A percentile compares a stretch with the other conserved stretches of the same genome.
Evolutionary conservation across 2,888 invertebrate species (phyloP).

Genomic region (Macropis europaea): DNA sequence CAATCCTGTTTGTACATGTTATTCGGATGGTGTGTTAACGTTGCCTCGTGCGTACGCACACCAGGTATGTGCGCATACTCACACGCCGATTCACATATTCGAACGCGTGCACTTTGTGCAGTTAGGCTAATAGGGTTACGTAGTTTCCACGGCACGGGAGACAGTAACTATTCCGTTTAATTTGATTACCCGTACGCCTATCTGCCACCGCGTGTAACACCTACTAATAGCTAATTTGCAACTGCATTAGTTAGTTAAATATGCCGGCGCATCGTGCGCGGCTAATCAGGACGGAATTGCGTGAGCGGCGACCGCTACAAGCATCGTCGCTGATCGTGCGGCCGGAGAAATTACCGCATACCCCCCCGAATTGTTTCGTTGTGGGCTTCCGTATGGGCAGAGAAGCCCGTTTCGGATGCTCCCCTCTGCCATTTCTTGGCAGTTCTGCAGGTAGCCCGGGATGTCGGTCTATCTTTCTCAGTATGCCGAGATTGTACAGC

Average conservation of each 20-base stretch:
- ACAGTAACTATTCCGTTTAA: conserved; percentile 72
- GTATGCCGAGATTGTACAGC: no score
- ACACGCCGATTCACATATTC: background rate
- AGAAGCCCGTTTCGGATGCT: conserved; percentile 3
- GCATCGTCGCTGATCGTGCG: conserved; percentile 27
- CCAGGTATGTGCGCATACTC: conserved; percentile 2
- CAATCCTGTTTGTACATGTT: conserved; percentile 33
- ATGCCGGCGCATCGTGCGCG: conserved; percentile 58
- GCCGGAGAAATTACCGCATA: conserved; percentile 27
- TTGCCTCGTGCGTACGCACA: background rate
- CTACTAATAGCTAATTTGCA: conserved; percentile 75
- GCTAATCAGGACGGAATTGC: conserved; percentile 66
- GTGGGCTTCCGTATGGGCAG: background rate
- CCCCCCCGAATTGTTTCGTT: conserved; percentile 44
- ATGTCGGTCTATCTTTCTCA: no score
- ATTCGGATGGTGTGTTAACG: conserved; percentile 7
- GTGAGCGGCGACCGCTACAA: conserved; percentile 17
- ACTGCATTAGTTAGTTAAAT: conserved; percentile 73
- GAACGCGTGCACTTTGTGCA: conserved; percentile 65
- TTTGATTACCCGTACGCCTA: conserved; percentile 68
- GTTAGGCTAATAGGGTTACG: conserved; percentile 68
- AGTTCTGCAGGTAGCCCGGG: no score
- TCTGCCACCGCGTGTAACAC: conserved; percentile 67
- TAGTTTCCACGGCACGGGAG: conserved; percentile 60
- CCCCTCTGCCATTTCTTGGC: background rate